Base-by-base conservation (phyloP, 2,113 vertebrate species). In the Origma solitaria region DNA sequence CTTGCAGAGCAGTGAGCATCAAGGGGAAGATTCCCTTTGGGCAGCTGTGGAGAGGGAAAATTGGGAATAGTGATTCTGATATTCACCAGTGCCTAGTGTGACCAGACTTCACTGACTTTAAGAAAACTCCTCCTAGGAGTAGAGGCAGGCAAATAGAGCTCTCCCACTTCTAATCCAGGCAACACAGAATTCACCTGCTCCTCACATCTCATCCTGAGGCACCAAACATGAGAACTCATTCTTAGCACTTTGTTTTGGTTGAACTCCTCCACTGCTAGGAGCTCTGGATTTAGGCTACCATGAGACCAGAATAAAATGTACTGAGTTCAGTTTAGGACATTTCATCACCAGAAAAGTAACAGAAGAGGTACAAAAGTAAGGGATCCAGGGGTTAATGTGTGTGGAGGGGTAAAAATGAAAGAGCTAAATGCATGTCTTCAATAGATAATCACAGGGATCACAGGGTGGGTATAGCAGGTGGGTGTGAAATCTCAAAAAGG, bases 1-100 rank as follows among this genome's bases (percentile, higher is more conserved):
- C 72, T 66, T 81, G 35, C 0, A 0, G 38, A 77, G 56, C 11
- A 64, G 45, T 3, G 17, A 90, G 76, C 78, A 47, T 1, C 7
- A 25, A 86, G 60, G 28, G 22, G 56, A 88, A 97, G 82, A 37
- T 44, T 64, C 56, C 28, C 68, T 77, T 51, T 78, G 50, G 25
- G 58, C 61, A 80, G 57, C 30, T 62, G 31, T 11, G 17, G 51
- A 83, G 58, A 81, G 35, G 18, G 31, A n/a, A 82, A 71, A 35
- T 9, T 51, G 4, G 68, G 60, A 73, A 77, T 62, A 21, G 11
- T 50, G 50, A 57, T 69, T 25, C 38, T 51, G 33, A 60, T 62
- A 31, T 38, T 73, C 62, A 33, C 18, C 33, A 45, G 35, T 22
- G 40, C 17, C 58, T 60, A 58, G 14, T 47, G 24, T 61, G 24